Evolutionary conservation across 2,113 vertebrate genomes (phyloP).

Genomic region (Microcebus griseorufus): DNA sequence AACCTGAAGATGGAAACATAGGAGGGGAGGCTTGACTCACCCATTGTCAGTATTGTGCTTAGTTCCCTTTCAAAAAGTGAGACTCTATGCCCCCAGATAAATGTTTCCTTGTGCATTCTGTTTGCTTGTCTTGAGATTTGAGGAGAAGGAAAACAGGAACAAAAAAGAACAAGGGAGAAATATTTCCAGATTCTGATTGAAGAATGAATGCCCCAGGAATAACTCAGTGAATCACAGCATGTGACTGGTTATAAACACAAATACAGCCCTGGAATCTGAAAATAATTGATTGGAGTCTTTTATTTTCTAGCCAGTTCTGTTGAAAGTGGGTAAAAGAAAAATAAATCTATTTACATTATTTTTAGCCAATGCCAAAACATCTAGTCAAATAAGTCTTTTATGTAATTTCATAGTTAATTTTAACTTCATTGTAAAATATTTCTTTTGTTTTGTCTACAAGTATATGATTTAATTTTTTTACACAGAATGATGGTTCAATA

Average conservation of each 20-base stretch:
- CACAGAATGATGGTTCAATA: neutral
- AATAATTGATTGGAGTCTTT: neutral
- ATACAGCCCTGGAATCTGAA: neutral
- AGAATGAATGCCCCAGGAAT: neutral
- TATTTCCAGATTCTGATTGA: constrained; percentile 17
- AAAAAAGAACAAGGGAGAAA: neutral
- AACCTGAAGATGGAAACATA: neutral
- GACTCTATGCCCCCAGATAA: neutral
- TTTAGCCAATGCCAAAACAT: constrained; percentile 32
- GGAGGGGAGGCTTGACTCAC: neutral
- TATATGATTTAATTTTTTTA: neutral
- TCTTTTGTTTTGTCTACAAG: constrained; percentile 2
- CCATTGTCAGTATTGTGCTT: neutral
- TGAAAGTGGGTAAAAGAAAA: constrained; percentile 17
- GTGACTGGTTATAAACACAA: neutral
- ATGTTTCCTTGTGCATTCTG: neutral
- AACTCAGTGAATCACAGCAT: neutral
- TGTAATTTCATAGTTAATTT: neutral
- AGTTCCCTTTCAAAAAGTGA: neutral
- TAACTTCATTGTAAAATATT: constrained; percentile 42
- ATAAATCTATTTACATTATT: constrained; percentile 11
- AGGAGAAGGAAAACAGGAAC: neutral
- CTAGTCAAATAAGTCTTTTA: constrained; percentile 9
- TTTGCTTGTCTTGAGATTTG: neutral
- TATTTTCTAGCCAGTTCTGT: neutral